Conservation (phyloP, 2,888 invertebrate genomes). For the Reticulitermes lucifugus region DNA sequence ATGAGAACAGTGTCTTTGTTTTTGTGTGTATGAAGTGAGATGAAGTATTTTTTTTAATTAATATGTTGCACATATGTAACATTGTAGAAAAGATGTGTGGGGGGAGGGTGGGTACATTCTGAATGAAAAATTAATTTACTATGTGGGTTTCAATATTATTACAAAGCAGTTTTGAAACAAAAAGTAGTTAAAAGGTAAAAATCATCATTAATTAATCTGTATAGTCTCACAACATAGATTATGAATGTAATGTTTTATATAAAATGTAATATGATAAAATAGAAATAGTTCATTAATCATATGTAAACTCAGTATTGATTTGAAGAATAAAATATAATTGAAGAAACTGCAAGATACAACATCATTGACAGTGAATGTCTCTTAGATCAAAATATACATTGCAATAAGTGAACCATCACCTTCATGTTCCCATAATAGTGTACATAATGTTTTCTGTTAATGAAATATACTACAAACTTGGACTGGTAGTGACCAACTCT, state of each 20-base stretch:
- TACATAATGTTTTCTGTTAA: too few species aligned
- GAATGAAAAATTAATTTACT: not conserved
- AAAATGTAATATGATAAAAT: conserved; percentile 22
- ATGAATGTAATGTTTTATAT: conserved; percentile 29
- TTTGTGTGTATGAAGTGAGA: not conserved
- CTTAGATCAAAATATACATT: too few species aligned
- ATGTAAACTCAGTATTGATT: conserved; percentile 30
- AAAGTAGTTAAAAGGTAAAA: not conserved
- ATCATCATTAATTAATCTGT: not conserved
- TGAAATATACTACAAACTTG: too few species aligned
- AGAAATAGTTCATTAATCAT: conserved; percentile 9
- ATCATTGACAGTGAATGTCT: too few species aligned
- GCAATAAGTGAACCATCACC: too few species aligned
- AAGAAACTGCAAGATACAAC: not conserved
- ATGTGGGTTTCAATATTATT: not conserved
- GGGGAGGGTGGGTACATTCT: not conserved
- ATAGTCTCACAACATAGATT: conserved; percentile 2
- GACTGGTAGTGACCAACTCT: too few species aligned
- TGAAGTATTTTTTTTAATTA: not conserved
- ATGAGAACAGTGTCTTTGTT: not conserved
- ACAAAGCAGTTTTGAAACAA: not conserved
- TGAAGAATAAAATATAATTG: conserved; percentile 6
- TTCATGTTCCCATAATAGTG: too few species aligned
- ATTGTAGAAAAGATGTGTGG: conserved; percentile 15
- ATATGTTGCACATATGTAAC: conserved; percentile 7